These are phyloP conservation scores for Adelphocoris suturalis DNA, from an alignment of 2,888 invertebrate genomes.

Conservation along the genomic window DNA sequence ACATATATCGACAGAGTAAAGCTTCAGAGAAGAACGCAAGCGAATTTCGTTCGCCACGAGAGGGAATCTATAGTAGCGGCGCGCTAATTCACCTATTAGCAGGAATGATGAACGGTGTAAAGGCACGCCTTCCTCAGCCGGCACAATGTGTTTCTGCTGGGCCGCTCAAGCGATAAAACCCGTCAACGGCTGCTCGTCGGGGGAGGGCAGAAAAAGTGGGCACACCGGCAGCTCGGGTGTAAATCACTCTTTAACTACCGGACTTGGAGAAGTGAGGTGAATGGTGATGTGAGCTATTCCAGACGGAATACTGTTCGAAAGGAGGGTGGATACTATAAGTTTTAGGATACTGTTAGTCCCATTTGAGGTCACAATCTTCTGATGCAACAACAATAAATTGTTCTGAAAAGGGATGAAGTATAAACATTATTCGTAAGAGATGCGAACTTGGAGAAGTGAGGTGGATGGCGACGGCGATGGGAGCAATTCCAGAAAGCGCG, in stretches of 20 bases:
- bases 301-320: background rate
- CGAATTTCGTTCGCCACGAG: background rate
- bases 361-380: background rate
- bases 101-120: background rate
- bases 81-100: conserved; percentile 29
- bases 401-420: too few relatives aligned
- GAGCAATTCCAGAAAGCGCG: too few relatives aligned
- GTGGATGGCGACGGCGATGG: too few relatives aligned
- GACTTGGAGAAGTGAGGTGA: conserved; percentile 25
- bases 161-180: conserved; percentile 20
- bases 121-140: conserved; percentile 4
- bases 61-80: background rate
- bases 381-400: background rate
- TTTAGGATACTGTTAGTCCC: background rate
- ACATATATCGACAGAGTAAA: background rate
- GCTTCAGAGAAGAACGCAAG: background rate
- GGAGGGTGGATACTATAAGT: background rate
- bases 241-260: conserved; percentile 39
- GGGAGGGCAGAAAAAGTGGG: background rate
- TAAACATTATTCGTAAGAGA: too few relatives aligned
- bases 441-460: too few relatives aligned
- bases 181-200: conserved; percentile 15
- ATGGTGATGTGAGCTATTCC: conserved; percentile 1
- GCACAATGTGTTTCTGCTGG: conserved; percentile 17
- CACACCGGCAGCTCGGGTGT: background rate